Evolutionary conservation across 1,140 invertebrate genomes (phyloP), one percentile per base, ranked within the genome.

Genomic region (Phthorimaea operculella): DNA sequence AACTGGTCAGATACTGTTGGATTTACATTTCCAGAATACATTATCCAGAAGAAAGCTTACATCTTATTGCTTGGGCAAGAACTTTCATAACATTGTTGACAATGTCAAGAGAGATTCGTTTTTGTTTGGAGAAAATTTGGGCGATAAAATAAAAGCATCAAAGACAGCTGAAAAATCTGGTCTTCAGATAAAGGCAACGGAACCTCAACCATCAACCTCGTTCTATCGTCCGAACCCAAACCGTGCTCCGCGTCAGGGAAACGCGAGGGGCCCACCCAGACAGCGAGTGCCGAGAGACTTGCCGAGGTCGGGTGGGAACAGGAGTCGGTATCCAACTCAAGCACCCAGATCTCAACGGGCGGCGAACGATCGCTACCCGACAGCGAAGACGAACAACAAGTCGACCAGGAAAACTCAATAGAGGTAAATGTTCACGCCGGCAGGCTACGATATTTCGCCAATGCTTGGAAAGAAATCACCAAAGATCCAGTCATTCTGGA

Each of bases 261-360:
- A 55, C 54, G 49, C 47, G 54, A 49, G 17, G n/a, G 47, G 16
- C 54, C 54, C 54, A 51, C 54, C 47, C 47, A n/a, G 54, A 17
- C 16, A 18, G 9, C 48, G 50, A 33, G 48, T 15, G 12, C 47
- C 18, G 15, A 7, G 52, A 11, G 9, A 7, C 7, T 12, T n/a
- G 42, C 36, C 21, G 21, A 28, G 17, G 28, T 21, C 6, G 52
- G 52, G 52, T 33, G 52, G 52, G 52, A n/a, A 33, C 10, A 28
- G n/a, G 21, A 34, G 12, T 9, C 52, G 34, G 15, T 15, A 49
- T 28, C 45, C 42, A 16, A 16, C 21, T 15, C 53, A 34, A 14
- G 28, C 45, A n/a, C 47, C 28, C 33, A 15, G 14, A 9, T 33
- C n/a, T 36, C 45, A 28, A 47, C 45, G 8, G 15, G 4, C 47